These are phyloP conservation scores for Euphydryas editha DNA, from an alignment of 2,888 invertebrate genomes.

Conservation along the genomic window DNA sequence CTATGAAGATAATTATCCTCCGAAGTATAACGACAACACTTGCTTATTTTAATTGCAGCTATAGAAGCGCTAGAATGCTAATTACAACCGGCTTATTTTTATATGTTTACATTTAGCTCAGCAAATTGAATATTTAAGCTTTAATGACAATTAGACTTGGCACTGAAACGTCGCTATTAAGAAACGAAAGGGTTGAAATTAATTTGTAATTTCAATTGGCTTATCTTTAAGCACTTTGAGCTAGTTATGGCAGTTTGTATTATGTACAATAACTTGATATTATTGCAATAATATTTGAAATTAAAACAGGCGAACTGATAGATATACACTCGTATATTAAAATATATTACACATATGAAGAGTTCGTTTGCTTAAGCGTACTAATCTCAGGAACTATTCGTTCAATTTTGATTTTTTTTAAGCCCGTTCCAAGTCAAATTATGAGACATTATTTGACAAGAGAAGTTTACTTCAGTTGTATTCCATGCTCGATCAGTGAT, in stretches of 20 bases:
- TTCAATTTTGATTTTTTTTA: too few relatives aligned
- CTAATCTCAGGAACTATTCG: too few relatives aligned
- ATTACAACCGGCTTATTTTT: background rate
- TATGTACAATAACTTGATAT: background rate
- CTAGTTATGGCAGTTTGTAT: background rate
- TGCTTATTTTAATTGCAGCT: background rate
- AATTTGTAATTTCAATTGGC: background rate
- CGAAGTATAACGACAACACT: background rate
- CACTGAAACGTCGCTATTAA: background rate
- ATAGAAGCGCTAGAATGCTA: background rate
- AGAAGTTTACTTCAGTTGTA: too few relatives aligned
- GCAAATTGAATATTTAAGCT: background rate
- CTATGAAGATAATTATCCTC: slow-evolving; percentile 3
- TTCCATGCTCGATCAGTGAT: too few relatives aligned
- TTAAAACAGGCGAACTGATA: too few relatives aligned
- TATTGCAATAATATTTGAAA: background rate
- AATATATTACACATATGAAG: too few relatives aligned
- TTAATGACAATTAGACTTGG: background rate
- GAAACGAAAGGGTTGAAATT: background rate
- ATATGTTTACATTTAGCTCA: background rate
- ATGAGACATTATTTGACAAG: too few relatives aligned
- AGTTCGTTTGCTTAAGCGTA: too few relatives aligned
- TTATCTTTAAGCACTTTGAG: background rate
- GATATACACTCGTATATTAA: too few relatives aligned
- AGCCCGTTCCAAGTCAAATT: too few relatives aligned